Conservation (phyloP, 2,797 vertebrate genomes). For the Pristis pectinata region DNA sequence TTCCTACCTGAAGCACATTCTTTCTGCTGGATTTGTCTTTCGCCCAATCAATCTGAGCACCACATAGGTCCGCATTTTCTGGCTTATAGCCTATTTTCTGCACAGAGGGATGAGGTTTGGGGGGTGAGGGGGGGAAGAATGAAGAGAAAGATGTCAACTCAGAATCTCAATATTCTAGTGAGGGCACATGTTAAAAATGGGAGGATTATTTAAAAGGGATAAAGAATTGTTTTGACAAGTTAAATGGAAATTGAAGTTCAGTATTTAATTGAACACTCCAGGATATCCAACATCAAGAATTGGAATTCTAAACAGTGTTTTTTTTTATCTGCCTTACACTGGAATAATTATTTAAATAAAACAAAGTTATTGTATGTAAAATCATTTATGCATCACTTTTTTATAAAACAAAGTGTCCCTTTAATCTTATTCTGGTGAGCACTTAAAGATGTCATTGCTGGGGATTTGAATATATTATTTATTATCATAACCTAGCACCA, state of each 20-base stretch:
- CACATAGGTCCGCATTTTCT: conserved; percentile 73
- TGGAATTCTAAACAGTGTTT: neutral
- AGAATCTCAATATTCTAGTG: neutral
- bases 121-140: neutral
- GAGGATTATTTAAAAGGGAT: neutral
- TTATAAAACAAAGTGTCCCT: neutral
- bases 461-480: neutral
- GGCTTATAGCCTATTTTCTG: conserved; percentile 75
- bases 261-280: neutral
- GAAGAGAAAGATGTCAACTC: neutral
- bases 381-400: neutral
- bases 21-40: conserved; percentile 83
- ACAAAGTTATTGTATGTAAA: neutral
- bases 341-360: neutral
- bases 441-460: neutral
- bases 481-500: neutral
- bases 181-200: neutral
- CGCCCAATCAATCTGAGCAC: conserved; percentile 75
- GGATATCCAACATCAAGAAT: neutral
- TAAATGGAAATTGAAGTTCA: neutral
- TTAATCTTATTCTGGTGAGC: neutral
- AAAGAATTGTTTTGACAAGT: neutral
- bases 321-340: neutral
- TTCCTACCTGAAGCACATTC: conserved; percentile 82
- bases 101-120: conserved; percentile 39